Evolutionary conservation across 2,113 vertebrate genomes (phyloP), one percentile per base, ranked within the genome.

Genomic region (Scomber japonicus): DNA sequence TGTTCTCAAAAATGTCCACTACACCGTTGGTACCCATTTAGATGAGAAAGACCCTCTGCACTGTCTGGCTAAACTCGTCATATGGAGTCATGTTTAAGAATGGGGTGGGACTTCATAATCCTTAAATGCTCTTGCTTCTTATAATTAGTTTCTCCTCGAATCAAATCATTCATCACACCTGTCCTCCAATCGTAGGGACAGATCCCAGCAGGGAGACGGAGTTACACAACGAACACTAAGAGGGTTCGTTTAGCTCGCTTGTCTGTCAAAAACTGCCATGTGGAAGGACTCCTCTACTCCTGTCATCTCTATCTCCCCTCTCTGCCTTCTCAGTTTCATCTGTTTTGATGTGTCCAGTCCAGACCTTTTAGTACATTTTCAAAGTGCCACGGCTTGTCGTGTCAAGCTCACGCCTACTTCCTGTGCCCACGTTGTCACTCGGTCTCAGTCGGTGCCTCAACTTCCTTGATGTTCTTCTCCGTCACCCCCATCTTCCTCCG

Each of bases 321-420:
- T 71, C 31, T 77, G 80, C 60, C 77, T 72, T 75, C 78, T 88
- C 80, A 16, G 15, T 73, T 81, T 61, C 54, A 49, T 76, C 71
- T 81, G 88, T 93, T 92, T 90, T 90, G 90, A 92, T 85, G 54
- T 74, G 77, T 72, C 84, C 84, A 75, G 83, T 90, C 83, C 67
- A 60, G 40, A 92, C 82, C 86, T 93, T 92, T 94, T 86, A 92
- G 57, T 46, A 54, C 71, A 68, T 71, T 86, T 86, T 90, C 82
- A 90, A 81, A 81, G 74, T 80, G 88, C 80, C 87, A 75, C 44
- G 69, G 59, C 71, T 69, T 70, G 87, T 90, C 72, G 3, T 55
- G 67, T 93, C 92, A 88, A 27, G 46, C 54, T 84, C 60, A 66
- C 24, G 19, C 71, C 72, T 40, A 60, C 83, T 55, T 75, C 71